phyloP scores from a whole-genome alignment of 2,113 vertebrate genomes.

The Todiramphus chloris region DNA sequence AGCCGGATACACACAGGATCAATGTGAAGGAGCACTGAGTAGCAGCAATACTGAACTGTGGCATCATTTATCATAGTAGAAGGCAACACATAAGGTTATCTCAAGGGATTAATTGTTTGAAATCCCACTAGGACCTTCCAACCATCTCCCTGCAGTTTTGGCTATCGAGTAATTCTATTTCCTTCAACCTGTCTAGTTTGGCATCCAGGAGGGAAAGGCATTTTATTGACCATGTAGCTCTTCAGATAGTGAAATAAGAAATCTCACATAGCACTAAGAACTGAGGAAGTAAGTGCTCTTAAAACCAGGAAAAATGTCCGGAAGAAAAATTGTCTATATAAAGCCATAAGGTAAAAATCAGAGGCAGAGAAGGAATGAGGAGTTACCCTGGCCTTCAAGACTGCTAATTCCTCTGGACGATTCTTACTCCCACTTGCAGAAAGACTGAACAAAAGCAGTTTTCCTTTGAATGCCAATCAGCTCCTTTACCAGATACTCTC shows the following conservation, averaged over 20 bases:
- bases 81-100: neutral
- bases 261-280: neutral
- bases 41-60: neutral
- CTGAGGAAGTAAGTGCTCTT: neutral
- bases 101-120: neutral
- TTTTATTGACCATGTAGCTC: neutral
- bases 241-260: neutral
- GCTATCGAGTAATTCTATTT: neutral
- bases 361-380: neutral
- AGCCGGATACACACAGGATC: neutral
- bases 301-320: neutral
- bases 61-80: neutral
- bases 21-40: neutral
- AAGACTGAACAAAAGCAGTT: slow-evolving; percentile 3
- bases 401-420: neutral
- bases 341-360: neutral
- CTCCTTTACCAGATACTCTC: slow-evolving; percentile 12
- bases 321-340: neutral
- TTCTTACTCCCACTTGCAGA: neutral
- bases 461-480: slow-evolving; percentile 27
- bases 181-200: neutral
- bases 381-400: neutral
- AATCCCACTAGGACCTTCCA: neutral
- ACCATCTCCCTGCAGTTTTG: neutral
- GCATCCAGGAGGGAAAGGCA: no score